Percentiles rank a stretch among this genome's conserved stretches.
phyloP scores from a whole-genome alignment of 92 coral and sea anemone species.

The Zoanthus solanderi region DNA sequence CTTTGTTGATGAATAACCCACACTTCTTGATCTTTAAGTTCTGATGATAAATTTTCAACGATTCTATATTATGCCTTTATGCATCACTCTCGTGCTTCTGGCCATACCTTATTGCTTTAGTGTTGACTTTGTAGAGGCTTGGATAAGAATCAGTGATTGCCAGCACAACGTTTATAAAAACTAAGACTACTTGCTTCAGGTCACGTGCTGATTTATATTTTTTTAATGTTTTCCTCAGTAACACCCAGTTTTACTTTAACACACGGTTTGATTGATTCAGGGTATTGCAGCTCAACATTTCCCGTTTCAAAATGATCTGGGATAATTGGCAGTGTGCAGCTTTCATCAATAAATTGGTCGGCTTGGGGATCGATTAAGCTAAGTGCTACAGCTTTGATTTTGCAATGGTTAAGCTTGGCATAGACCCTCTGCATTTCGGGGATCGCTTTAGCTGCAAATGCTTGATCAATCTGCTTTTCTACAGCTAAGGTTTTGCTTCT shows the following conservation, averaged over 20 bases:
- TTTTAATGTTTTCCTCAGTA: conserved; percentile 34
- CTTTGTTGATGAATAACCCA: conserved; percentile 69
- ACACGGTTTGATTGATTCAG: conserved; percentile 52
- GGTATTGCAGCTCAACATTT: conserved; percentile 51
- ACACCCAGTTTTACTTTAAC: conserved; percentile 20
- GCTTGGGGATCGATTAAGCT: conserved; percentile 1
- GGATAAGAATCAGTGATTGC: no score
- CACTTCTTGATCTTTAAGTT: conserved; percentile 66
- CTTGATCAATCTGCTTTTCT: no score
- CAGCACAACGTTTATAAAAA: conserved; percentile 71
- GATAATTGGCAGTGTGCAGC: conserved; percentile 1
- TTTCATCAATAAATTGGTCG: conserved; percentile 19
- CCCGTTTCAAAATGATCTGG: conserved; percentile 26
- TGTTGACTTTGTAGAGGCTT: conserved; percentile 41
- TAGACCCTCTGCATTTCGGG: conserved; percentile 30
- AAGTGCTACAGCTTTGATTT: conserved; percentile 28
- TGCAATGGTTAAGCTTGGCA: conserved; percentile 35
- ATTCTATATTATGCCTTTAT: conserved; percentile 65
- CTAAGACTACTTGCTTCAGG: conserved; percentile 54
- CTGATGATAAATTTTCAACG: conserved; percentile 55
- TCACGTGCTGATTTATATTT: conserved; percentile 56
- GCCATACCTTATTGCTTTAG: conserved; percentile 71
- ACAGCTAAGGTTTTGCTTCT: no score
- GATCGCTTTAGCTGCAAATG: not conserved
- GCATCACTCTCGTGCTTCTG: conserved; percentile 62